Evolutionary conservation across 1,140 invertebrate genomes (phyloP), one percentile per base, ranked within the genome.

Genomic region (Lerema accius): DNA sequence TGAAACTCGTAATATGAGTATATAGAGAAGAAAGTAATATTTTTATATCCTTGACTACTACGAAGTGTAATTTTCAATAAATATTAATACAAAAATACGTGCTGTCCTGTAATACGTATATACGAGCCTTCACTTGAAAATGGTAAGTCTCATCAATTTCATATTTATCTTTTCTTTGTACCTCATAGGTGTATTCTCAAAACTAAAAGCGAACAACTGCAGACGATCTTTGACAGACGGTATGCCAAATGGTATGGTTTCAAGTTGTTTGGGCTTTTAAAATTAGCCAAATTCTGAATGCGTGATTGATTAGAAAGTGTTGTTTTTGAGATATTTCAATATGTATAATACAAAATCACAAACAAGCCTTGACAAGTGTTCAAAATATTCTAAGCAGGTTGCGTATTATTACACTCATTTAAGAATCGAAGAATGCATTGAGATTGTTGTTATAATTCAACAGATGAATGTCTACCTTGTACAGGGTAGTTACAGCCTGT

Each of bases 41-140:
- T 50, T 50, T 50, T 35, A 14, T 15, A 50, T 26, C 48, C 48
- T 50, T 50, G 48, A 50, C 26, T 50, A 35, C 15, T 11, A 48
- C 5, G 48, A 50, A 14, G 28, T 50, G 48, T 50, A 50, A 16
- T 50, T 50, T 17, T 15, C 19, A 3, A 23, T 15, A 35, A 35
- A 50, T 3, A 1, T 15, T 16, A 16, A 14, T 50, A 26, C 35
- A 14, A 35, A 50, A 50, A 50, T 50, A 50, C 28, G 26, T 50
- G 48, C 9, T 50, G 48, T 6, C 35, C 10, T 10, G 55, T 39
- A 49, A 14, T 55, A 50, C 46, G 48, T 32, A 48, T 72, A 65
- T 76, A 3, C 19, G 5, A 76, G 76, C 76, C 73, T 79, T 79
- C 73, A 71, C 68, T 55, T 64, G 61, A 71, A 74, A 76, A 72